Base-by-base conservation (phyloP, 1,140 invertebrate genomes). In the Amyelois transitella region DNA sequence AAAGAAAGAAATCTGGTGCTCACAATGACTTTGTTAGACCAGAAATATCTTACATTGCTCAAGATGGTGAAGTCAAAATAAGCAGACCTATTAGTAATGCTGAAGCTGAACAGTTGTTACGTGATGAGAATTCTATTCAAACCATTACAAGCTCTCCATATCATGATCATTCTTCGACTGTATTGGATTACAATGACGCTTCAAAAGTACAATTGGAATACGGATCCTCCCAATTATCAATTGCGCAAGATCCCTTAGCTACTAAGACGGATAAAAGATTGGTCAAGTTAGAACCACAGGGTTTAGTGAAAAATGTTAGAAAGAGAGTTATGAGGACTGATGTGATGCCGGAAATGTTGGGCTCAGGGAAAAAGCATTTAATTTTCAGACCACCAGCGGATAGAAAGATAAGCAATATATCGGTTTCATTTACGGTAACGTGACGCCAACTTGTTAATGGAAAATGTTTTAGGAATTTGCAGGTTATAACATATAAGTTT, bases 351-450 rank as follows among this genome's bases (percentile, higher is more conserved):
- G 32, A 38, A 38, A 38, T 6, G 8, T 19, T 77, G 48, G 25
- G 44, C 6, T 21, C 58, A n/a, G 76, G 73, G 4, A 73, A 64
- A 45, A 80, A 80, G 45, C 55, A 82, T 61, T 50, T 83, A 2
- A 49, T 83, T 44, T 79, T 83, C 57, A 67, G 55, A 47, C 69
- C 80, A 6, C 65, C 75, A 2, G 48, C 24, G 22, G 43, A 81
- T 38, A 77, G 72, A 28, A 71, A 51, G 53, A 79, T 83, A 3
- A 75, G 62, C 47, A 83, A 81, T 58, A 45, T 83, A 14, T 72
- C 80, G 6, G 64, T 83, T 4, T 75, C 77, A 12, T 83, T 83
- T 61, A 61, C 71, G 50, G 64, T 81, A 52, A 51, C 43, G 12
- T 38, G 53, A 45, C 43, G 56, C 44, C 24, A 18, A 51, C 12